Conservation (phyloP, 2,888 invertebrate species). For the Griposia aprilina region DNA sequence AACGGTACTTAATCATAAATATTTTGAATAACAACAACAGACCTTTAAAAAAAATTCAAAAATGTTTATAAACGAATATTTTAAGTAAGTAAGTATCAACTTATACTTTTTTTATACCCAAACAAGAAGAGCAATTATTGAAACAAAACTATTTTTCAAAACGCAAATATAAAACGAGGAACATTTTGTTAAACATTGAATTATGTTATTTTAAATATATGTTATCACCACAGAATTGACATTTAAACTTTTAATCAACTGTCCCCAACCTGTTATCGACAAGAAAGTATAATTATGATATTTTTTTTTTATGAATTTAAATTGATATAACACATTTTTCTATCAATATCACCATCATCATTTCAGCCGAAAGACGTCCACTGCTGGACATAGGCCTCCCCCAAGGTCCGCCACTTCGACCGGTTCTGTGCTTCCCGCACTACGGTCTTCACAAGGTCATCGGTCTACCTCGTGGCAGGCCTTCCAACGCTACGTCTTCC, state of each 20-base stretch:
- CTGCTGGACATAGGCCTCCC: no score
- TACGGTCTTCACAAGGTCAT: no score
- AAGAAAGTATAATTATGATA: background rate
- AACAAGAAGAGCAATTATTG: background rate
- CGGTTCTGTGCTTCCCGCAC: no score
- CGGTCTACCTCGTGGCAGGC: no score
- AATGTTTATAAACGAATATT: background rate
- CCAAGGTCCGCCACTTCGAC: no score
- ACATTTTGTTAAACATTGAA: conserved; percentile 29
- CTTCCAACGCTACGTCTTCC: no score
- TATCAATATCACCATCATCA: no score
- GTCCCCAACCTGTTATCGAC: conserved; percentile 1
- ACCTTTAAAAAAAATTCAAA: no score
- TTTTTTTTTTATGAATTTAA: background rate
- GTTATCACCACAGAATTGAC: conserved; percentile 85
- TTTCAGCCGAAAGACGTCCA: no score
- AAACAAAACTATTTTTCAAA: background rate
- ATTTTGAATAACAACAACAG: background rate
- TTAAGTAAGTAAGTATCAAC: no score
- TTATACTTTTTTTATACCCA: background rate
- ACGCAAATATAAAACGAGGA: background rate
- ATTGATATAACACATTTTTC: background rate
- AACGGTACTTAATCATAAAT: background rate
- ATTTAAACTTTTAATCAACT: conserved; percentile 51
- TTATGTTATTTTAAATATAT: conserved; percentile 77